phyloP scores from a whole-genome alignment of 2,797 vertebrate species.

The Oreonectes daqikongensis region DNA sequence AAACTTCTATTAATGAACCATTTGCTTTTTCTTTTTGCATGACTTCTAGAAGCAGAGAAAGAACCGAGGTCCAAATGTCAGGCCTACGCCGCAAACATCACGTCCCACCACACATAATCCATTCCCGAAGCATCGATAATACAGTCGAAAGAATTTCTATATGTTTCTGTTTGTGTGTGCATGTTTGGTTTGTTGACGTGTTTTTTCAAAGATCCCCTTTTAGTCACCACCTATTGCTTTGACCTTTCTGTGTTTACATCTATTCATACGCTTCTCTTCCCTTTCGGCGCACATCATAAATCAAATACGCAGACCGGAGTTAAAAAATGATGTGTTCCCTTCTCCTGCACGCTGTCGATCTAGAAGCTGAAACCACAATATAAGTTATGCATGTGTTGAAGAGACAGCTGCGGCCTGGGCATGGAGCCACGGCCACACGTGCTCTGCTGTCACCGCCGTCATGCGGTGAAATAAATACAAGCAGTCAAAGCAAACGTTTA shows the following conservation, averaged over 20 bases:
- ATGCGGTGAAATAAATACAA: constrained; percentile 31
- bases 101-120: constrained; percentile 55
- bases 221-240: constrained; percentile 16
- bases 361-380: constrained; percentile 39
- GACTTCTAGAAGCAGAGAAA: constrained; percentile 60
- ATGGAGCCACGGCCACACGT: constrained; percentile 22
- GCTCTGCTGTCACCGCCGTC: constrained; percentile 32
- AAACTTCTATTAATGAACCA: constrained; percentile 56
- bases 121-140: constrained; percentile 18
- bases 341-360: constrained; percentile 18
- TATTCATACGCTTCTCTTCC: constrained; percentile 18
- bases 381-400: constrained; percentile 39
- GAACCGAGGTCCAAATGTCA: constrained; percentile 60
- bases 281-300: constrained; percentile 5
- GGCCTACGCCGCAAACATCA: constrained; percentile 52
- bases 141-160: constrained; percentile 9
- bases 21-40: constrained; percentile 53
- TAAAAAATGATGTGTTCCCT: constrained; percentile 37
- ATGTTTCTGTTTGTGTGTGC: constrained; percentile 3
- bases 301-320: constrained; percentile 24
- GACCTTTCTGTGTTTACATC: constrained; percentile 36
- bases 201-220: not conserved
- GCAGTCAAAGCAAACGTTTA: constrained; percentile 39
- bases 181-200: constrained; percentile 12
- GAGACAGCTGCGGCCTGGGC: constrained; percentile 46